These are phyloP conservation scores for Enteromius unitaeniatus DNA, from an alignment of 2,797 vertebrate species.

Conservation along the genomic window DNA sequence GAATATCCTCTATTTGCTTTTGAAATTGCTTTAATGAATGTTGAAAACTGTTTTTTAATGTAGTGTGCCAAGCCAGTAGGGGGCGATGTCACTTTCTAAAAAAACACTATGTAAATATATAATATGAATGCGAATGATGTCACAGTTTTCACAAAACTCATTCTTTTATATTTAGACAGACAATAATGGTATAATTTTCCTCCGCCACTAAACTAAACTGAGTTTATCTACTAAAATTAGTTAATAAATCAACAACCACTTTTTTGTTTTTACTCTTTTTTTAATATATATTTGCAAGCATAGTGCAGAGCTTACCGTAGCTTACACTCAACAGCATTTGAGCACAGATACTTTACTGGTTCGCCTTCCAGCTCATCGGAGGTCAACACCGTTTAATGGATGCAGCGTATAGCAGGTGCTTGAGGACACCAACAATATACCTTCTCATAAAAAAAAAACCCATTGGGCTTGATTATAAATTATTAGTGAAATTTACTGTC, in stretches of 20 bases:
- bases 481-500: conserved; percentile 17
- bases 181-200: neutral
- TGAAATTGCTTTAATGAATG: neutral
- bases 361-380: neutral
- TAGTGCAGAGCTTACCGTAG: neutral
- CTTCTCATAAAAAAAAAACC: conserved; percentile 9
- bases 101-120: neutral
- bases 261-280: neutral
- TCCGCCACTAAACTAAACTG: neutral
- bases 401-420: conserved; percentile 26
- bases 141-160: neutral
- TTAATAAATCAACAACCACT: neutral
- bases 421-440: conserved; percentile 27
- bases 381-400: conserved; percentile 30
- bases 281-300: neutral
- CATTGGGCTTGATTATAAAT: conserved; percentile 25
- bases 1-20: neutral
- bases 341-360: conserved; percentile 8
- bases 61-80: neutral
- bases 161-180: neutral
- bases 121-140: neutral
- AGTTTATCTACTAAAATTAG: neutral
- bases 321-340: neutral
- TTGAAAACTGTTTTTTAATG: neutral
- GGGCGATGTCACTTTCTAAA: neutral